Evolutionary conservation across 2,113 vertebrate genomes (phyloP).

Genomic region (Peromyscus maniculatus): DNA sequence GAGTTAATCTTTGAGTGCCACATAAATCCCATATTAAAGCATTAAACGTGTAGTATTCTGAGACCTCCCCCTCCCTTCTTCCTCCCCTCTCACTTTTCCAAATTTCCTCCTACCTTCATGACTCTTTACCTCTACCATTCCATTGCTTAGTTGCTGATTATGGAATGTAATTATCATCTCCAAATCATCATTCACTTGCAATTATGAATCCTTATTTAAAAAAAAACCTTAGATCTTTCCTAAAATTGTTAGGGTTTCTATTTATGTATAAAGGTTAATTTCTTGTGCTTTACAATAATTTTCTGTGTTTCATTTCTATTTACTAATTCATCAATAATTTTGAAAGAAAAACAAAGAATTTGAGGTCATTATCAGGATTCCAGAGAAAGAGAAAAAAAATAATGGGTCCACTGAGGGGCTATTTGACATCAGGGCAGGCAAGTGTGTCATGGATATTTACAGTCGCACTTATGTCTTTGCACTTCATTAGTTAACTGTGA

Average conservation of each 20-base stretch:
- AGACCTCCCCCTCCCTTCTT: neutral
- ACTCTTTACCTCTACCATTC: too few relatives aligned
- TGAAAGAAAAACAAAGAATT: neutral
- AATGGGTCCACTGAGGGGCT: neutral
- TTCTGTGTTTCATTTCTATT: neutral
- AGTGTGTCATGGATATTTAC: rapidly evolving
- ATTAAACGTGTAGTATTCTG: neutral
- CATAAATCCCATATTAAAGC: neutral
- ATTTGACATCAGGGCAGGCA: neutral
- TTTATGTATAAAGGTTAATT: neutral
- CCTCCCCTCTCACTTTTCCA: too few relatives aligned
- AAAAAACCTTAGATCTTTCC: neutral
- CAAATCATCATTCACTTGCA: neutral
- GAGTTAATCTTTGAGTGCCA: neutral
- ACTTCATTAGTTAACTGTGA: neutral
- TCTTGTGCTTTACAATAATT: neutral
- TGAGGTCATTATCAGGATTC: neutral
- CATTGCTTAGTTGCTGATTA: neutral
- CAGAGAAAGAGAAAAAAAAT: neutral
- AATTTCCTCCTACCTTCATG: too few relatives aligned
- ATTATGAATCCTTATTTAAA: neutral
- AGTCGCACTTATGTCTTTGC: neutral
- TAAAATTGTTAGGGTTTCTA: neutral
- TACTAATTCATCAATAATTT: neutral
- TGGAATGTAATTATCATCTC: neutral